phyloP scores from a whole-genome alignment of 1,140 invertebrate genomes.

The Nasonia longicornis region DNA sequence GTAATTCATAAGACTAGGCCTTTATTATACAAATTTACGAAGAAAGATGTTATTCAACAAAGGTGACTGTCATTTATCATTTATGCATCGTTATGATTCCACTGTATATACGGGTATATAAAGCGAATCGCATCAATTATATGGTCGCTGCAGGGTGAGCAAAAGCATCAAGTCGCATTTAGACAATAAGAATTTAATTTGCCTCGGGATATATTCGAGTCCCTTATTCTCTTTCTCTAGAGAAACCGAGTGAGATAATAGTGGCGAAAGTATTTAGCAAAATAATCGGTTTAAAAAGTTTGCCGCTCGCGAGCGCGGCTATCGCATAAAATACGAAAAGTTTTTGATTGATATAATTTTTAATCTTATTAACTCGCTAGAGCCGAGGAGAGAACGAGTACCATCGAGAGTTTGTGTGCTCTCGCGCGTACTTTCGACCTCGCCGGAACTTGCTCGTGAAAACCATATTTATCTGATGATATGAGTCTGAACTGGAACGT shows the following conservation, averaged over 20 bases:
- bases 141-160: too few relatives aligned
- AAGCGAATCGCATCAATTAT: too few relatives aligned
- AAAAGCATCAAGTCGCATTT: background rate
- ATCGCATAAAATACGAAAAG: background rate
- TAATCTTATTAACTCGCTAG: conserved; percentile 14
- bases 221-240: background rate
- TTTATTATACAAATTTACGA: conserved; percentile 64
- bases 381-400: background rate
- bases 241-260: background rate
- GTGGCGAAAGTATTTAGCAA: conserved; percentile 17
- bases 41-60: conserved; percentile 62
- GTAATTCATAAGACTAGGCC: conserved; percentile 69
- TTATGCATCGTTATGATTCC: background rate
- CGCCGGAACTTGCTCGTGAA: too few relatives aligned
- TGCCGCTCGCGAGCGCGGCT: background rate
- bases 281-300: conserved; percentile 18
- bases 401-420: background rate
- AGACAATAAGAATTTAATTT: background rate
- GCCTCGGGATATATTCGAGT: background rate
- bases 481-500: background rate
- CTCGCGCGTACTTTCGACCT: background rate
- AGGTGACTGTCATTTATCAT: conserved; percentile 55
- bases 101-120: background rate
- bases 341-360: conserved; percentile 15
- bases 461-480: background rate